Conservation (phyloP, 2,888 invertebrate genomes). For the Diploptera punctata region DNA sequence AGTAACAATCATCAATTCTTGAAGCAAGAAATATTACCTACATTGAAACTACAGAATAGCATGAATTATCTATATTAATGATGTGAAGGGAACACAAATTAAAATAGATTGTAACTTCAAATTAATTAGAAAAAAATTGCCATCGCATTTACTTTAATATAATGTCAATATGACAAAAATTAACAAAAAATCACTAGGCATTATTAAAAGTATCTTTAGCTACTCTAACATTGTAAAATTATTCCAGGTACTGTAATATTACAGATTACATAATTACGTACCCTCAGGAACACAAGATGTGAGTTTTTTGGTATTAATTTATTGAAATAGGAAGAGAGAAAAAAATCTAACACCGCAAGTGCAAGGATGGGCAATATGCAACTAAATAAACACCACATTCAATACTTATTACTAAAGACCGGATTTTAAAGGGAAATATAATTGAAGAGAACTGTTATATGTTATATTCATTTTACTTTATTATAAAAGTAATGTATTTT, state of each 20-base stretch:
- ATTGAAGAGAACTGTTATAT: too few relatives aligned
- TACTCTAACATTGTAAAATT: constrained; percentile 24
- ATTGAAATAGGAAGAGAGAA: too few relatives aligned
- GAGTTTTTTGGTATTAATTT: too few relatives aligned
- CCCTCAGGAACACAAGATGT: too few relatives aligned
- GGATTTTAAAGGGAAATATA: too few relatives aligned
- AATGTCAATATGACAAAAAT: not conserved
- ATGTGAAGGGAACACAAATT: constrained; percentile 12
- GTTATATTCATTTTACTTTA: too few relatives aligned
- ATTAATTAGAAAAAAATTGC: not conserved
- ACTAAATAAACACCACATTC: constrained; percentile 5
- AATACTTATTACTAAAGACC: too few relatives aligned
- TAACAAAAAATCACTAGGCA: not conserved
- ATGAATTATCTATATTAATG: not conserved
- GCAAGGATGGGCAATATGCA: constrained; percentile 6
- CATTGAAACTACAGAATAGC: too few relatives aligned
- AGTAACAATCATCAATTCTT: too few relatives aligned
- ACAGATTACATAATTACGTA: not conserved
- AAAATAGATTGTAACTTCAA: not conserved
- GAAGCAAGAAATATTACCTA: too few relatives aligned
- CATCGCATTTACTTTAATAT: not conserved
- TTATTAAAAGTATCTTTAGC: not conserved
- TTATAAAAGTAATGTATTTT: too few relatives aligned
- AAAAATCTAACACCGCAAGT: not conserved
- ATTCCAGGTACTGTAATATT: constrained; percentile 28